phyloP scores from a whole-genome alignment of 2,113 vertebrate genomes.

The Laterallus jamaicensis region DNA sequence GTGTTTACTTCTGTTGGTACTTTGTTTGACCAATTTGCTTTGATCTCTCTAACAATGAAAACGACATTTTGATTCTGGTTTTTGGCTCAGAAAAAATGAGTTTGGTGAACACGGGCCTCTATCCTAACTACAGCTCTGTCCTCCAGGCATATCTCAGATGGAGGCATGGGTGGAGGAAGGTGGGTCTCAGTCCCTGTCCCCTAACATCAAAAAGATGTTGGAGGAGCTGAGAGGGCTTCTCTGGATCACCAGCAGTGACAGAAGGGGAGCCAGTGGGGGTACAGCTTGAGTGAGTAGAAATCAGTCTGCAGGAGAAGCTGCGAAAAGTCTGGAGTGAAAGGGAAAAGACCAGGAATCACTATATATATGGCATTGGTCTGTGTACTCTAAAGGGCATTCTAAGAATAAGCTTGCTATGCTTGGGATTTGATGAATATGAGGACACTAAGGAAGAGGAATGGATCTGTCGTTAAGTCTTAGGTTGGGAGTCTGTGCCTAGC shows the following conservation, averaged over 20 bases:
- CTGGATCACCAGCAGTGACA: not conserved
- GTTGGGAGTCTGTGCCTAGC: not conserved
- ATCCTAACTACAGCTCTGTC: not conserved
- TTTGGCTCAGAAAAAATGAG: not conserved
- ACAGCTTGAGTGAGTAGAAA: not conserved
- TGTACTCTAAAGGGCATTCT: not conserved
- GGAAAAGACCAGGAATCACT: not conserved
- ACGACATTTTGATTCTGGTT: not conserved
- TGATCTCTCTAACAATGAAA: slow-evolving; percentile 1
- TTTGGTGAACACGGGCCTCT: not conserved
- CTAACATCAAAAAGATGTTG: not conserved
- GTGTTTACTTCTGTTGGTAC: slow-evolving; percentile 9
- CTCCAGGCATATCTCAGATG: not conserved
- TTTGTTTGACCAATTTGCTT: slow-evolving; percentile 38
- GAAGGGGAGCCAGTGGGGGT: not conserved
- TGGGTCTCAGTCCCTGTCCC: not conserved
- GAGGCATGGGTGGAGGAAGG: not conserved
- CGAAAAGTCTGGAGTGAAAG: not conserved
- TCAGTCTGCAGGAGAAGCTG: not conserved
- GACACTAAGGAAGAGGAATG: not conserved
- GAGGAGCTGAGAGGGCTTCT: not conserved
- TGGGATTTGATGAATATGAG: not conserved
- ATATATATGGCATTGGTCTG: not conserved
- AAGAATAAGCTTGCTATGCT: not conserved
- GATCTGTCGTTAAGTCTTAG: not conserved